These are phyloP conservation scores for Drosophila subpulchrella DNA, from an alignment of 1,140 invertebrate species.

Conservation along the genomic window DNA sequence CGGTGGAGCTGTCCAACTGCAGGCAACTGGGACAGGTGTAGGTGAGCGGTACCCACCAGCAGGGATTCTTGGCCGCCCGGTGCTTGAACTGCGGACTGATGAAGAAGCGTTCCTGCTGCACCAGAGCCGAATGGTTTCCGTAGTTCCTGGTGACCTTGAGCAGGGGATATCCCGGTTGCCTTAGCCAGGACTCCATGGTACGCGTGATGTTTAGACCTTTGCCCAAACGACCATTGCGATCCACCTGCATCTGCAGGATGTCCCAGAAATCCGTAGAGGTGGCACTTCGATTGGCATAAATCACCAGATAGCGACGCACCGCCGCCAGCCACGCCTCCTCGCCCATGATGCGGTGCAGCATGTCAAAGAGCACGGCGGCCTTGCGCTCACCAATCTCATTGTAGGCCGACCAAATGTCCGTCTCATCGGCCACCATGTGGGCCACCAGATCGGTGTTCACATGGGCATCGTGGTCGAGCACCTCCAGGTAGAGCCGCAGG, in stretches of 20 bases:
- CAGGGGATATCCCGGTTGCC: constrained; percentile 7
- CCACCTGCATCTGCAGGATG: constrained; percentile 6
- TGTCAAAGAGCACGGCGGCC: constrained; percentile 4
- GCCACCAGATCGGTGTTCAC: constrained; percentile 3
- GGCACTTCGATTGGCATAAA: constrained; percentile 6
- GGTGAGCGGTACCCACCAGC: constrained; percentile 15
- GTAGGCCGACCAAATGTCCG: constrained; percentile 1
- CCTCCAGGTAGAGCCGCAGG: neutral
- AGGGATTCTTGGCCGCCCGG: neutral
- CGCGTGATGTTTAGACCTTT: constrained; percentile 12
- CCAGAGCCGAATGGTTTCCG: neutral
- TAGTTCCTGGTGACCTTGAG: constrained; percentile 5
- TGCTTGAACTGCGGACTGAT: neutral
- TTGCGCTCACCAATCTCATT: neutral
- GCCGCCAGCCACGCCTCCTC: constrained; percentile 6
- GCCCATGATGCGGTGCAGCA: constrained; percentile 8
- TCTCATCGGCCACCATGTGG: neutral
- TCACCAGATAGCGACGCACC: neutral
- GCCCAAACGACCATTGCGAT: constrained; percentile 1
- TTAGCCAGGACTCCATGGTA: constrained; percentile 2
- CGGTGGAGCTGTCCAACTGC: neutral
- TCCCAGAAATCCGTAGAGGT: constrained; percentile 4
- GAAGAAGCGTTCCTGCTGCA: constrained; percentile 1
- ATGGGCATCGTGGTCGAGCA: constrained; percentile 6
- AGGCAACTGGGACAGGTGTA: neutral